These are phyloP conservation scores for Holacanthus passer DNA, from an alignment of 2,113 vertebrate genomes.

Conservation along the genomic window DNA sequence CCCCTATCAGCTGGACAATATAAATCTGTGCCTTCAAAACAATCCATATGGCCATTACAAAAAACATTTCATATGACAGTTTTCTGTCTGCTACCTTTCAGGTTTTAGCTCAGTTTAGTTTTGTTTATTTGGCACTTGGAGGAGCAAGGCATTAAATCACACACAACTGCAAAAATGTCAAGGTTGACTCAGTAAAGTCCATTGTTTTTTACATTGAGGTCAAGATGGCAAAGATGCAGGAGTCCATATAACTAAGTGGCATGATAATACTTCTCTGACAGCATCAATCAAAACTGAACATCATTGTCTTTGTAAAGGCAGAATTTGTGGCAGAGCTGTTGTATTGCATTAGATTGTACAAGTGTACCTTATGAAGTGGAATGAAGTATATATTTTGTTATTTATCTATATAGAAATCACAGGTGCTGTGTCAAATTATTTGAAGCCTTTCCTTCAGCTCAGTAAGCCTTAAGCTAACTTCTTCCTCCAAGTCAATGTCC, in stretches of 20 bases:
- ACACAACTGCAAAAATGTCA: not conserved
- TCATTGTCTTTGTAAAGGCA: too few species aligned
- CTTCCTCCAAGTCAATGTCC: constrained; percentile 7
- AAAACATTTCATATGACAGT: not conserved
- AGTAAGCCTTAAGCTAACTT: constrained; percentile 1
- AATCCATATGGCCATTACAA: not conserved
- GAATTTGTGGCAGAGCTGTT: too few species aligned
- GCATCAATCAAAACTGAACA: too few species aligned
- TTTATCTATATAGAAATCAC: not conserved
- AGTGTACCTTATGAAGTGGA: too few species aligned
- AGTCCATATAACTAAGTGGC: not conserved
- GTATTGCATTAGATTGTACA: too few species aligned
- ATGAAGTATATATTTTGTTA: not conserved
- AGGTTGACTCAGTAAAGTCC: not conserved
- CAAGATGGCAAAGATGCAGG: not conserved
- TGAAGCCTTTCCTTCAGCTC: not conserved
- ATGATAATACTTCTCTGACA: too few species aligned
- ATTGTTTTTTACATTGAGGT: not conserved
- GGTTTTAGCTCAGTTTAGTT: not conserved
- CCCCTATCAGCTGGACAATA: not conserved
- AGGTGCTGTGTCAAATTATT: not conserved
- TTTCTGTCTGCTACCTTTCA: not conserved
- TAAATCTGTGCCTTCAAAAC: not conserved
- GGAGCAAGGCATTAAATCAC: not conserved
- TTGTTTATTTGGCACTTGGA: not conserved